Percentiles rank a stretch among this genome's conserved stretches.
Conservation (phyloP, 2,888 invertebrate genomes). For the Alloscopus bannaensis region DNA sequence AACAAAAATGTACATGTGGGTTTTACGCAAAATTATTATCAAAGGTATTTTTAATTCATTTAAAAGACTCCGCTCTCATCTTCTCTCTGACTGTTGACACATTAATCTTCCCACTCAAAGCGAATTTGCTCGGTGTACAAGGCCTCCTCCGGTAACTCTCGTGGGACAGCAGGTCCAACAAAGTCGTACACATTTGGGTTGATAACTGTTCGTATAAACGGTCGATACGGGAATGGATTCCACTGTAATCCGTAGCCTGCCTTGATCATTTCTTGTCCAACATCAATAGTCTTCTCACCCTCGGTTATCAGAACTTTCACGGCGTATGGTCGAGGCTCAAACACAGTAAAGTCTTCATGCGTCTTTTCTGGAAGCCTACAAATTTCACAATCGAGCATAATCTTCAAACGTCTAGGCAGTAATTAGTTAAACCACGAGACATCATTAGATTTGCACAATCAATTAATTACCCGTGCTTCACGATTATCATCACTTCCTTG, state of each 20-base stretch:
- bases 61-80: too few relatives aligned
- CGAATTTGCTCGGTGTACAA: neutral
- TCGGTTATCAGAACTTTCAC: neutral
- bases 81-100: too few relatives aligned
- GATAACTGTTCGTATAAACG: neutral
- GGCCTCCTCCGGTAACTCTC: neutral
- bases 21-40: too few relatives aligned
- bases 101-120: neutral
- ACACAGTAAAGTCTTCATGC: neutral
- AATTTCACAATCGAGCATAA: neutral
- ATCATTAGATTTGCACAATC: neutral
- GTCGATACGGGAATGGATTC: neutral
- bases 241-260: conserved; percentile 20
- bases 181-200: neutral
- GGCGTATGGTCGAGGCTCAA: conserved; percentile 24
- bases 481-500: neutral
- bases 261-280: conserved; percentile 3
- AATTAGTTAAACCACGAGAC: too few relatives aligned
- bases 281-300: conserved; percentile 17
- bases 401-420: neutral
- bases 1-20: too few relatives aligned
- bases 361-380: neutral
- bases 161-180: neutral
- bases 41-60: too few relatives aligned
- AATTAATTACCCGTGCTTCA: neutral